Conservation (phyloP, 30 jellyfish, hydroid and myxozoan species). For the Catostylus mosaicus region DNA sequence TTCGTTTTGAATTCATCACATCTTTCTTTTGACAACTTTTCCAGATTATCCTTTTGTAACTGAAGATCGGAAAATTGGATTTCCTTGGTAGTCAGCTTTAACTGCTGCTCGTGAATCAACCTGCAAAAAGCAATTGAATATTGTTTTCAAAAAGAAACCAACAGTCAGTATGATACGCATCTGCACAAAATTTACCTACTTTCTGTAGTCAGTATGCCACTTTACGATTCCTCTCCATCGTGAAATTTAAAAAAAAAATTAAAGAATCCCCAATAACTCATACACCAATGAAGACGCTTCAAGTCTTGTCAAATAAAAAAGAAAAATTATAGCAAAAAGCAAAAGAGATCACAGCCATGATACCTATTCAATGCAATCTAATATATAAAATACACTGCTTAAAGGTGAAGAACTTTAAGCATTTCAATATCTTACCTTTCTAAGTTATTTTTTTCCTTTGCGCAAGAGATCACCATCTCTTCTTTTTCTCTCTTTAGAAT, state of each 20-base stretch:
- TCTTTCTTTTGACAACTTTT: constrained; percentile 29
- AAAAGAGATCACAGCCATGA: not conserved
- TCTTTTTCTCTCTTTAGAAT: constrained; percentile 27
- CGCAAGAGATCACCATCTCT: constrained; percentile 1
- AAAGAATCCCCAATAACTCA: too few relatives aligned
- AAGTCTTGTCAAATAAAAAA: not conserved
- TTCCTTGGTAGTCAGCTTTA: constrained; percentile 14
- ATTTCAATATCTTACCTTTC: constrained; percentile 27
- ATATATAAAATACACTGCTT: not conserved
- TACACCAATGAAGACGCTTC: too few relatives aligned
- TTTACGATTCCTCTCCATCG: too few relatives aligned
- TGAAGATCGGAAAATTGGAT: constrained; percentile 12
- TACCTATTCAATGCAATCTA: not conserved
- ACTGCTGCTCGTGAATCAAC: constrained; percentile 22
- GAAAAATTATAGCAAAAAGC: not conserved
- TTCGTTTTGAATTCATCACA: not conserved
- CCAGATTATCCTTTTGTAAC: constrained; percentile 25
- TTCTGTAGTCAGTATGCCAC: too few relatives aligned
- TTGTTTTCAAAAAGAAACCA: not conserved
- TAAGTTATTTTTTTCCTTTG: constrained; percentile 9
- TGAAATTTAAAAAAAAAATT: too few relatives aligned
- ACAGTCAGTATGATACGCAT: not conserved
- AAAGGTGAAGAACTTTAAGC: not conserved
- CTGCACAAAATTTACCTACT: too few relatives aligned
- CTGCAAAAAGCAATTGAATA: constrained; percentile 2